Evolutionary conservation across 2,888 invertebrate species (phyloP).

Genomic region (Ophioninae sp.): DNA sequence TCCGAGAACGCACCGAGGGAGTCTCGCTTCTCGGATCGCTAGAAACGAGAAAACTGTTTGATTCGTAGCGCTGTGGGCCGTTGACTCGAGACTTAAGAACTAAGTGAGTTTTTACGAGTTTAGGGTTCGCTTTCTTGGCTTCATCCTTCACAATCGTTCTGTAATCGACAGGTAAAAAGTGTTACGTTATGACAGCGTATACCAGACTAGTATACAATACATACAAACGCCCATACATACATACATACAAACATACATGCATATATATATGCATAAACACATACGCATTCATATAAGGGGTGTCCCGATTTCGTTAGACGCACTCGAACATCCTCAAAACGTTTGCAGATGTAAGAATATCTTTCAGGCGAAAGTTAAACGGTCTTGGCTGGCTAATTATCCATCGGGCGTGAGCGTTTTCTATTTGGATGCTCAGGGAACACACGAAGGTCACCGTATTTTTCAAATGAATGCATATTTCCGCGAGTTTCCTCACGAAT

Average conservation of each 20-base stretch:
- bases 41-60: constrained; percentile 70
- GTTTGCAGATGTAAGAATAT: not conserved
- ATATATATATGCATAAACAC: constrained; percentile 41
- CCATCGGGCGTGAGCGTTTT: too few relatives aligned
- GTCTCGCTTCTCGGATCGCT: constrained; percentile 45
- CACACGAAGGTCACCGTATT: too few relatives aligned
- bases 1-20: constrained; percentile 45
- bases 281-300: not conserved
- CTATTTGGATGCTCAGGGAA: too few relatives aligned
- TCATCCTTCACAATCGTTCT: constrained; percentile 55
- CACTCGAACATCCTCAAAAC: not conserved
- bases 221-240: not conserved
- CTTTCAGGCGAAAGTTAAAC: not conserved
- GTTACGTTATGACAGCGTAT: constrained; percentile 76
- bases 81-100: constrained; percentile 71
- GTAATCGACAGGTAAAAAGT: constrained; percentile 56
- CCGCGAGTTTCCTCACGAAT: too few relatives aligned
- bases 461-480: too few relatives aligned
- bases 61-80: constrained; percentile 69
- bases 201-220: constrained; percentile 78
- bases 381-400: too few relatives aligned
- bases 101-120: constrained; percentile 64
- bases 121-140: constrained; percentile 41
- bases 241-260: constrained; percentile 56
- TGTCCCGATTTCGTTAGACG: not conserved